Base-by-base conservation (phyloP, 2,888 invertebrate species). In the Lasius fuliginosus region DNA sequence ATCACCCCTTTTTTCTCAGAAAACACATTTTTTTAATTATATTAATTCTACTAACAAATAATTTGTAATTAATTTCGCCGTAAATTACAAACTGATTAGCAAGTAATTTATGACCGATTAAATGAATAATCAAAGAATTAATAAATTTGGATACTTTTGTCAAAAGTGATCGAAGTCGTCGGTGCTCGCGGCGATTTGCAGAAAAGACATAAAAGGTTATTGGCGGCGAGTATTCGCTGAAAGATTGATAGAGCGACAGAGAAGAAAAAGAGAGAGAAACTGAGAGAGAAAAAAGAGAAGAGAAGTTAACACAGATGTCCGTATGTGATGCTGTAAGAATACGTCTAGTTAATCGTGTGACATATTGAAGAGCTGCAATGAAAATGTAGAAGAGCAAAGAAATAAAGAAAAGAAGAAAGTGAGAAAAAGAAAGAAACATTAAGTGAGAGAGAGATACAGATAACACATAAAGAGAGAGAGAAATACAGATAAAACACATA, bases 291-390 rank as follows among this genome's bases (percentile, higher is more conserved):
- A 64, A 77, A 40, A 23, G 71, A 64, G 33, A 69, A 56, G 75
- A 73, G 67, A 53, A 84, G 3, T 84, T 76, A 60, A 30, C 46
- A 42, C 30, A 56, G 71, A 60, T 79, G 60, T 73, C 73, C 60
- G 58, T 12, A 36, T 49, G 9, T 60, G 18, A 69, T 88, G 90
- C 92, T 92, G 92, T 85, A 91, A 92, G 86, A 91, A 92, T 85
- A 90, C 89, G 83, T 89, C 82, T 68, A 58, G 88, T 91, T 87
- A 89, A 82, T 83, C 82, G 75, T 76, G 33, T 86, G 87, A 83
- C 53, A 81, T 58, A 87, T 67, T 74, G 85, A 86, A 73, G 58
- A 86, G 87, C 85, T 88, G 67, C 85, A 79, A 86, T 64, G 67
- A 12, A 67, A 90, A 71, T 67, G 27, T 4, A 84, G 87, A 89